Conservation (phyloP, 2,113 vertebrate genomes). For the Odocoileus virginianus region DNA sequence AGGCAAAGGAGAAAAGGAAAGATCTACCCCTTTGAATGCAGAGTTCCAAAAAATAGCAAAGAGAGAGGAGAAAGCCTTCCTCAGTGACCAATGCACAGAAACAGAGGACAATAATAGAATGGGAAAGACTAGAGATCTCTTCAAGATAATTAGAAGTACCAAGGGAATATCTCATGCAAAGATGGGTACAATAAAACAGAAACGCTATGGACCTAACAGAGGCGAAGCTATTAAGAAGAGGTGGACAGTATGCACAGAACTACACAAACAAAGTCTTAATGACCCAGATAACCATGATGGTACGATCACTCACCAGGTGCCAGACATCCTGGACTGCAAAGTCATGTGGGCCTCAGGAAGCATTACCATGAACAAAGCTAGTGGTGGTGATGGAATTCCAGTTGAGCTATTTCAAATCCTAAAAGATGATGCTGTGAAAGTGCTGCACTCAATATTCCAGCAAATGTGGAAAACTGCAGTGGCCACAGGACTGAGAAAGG, state of each 20-base stretch:
- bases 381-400: not conserved
- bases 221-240: not conserved
- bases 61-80: not conserved
- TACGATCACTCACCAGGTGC: not conserved
- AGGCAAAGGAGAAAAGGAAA: not conserved
- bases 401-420: not conserved
- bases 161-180: not conserved
- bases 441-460: not conserved
- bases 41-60: not conserved
- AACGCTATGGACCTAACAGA: not conserved
- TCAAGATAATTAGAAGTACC: not conserved
- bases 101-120: not conserved
- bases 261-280: not conserved
- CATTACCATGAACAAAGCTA: not conserved
- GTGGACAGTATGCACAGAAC: not conserved
- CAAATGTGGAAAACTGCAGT: not conserved
- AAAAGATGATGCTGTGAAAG: not conserved
- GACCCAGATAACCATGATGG: not conserved
- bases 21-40: not conserved
- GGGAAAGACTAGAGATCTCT: not conserved
- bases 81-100: not conserved
- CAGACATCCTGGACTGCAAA: not conserved
- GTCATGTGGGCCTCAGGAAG: not conserved
- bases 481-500: not conserved
- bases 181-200: not conserved